A percentile compares a stretch with the other conserved stretches of the same genome.
phyloP scores from a whole-genome alignment of 2,113 vertebrate genomes.

The Trematomus loennbergii region DNA sequence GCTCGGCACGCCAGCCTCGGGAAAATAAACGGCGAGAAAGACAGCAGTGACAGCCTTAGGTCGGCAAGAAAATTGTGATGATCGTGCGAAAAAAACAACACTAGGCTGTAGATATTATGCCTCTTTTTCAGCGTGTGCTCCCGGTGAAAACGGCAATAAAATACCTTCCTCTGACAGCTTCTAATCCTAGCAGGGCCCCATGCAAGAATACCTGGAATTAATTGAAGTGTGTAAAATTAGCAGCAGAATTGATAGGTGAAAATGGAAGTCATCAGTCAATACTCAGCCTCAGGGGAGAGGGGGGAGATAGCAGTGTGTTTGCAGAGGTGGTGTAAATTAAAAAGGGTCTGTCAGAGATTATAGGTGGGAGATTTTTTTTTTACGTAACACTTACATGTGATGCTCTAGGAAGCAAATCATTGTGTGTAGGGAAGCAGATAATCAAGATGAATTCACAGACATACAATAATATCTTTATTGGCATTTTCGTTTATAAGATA shows the following conservation, averaged over 20 bases:
- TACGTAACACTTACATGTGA: constrained; percentile 15
- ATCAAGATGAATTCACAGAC: too few relatives aligned
- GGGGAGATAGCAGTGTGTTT: constrained; percentile 32
- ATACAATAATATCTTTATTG: too few relatives aligned
- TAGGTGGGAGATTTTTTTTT: neutral
- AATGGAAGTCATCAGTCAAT: constrained; percentile 79
- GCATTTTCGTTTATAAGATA: too few relatives aligned
- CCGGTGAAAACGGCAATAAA: neutral
- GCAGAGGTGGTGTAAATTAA: constrained; percentile 32
- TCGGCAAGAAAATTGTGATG: constrained; percentile 68
- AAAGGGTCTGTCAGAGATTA: constrained; percentile 26
- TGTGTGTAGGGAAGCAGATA: neutral
- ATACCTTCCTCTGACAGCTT: constrained; percentile 33
- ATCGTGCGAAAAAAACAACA: constrained; percentile 51
- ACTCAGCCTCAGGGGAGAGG: constrained; percentile 53
- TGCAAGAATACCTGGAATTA: constrained; percentile 66
- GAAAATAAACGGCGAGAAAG: constrained; percentile 39
- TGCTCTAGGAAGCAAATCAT: neutral
- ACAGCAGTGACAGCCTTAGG: constrained; percentile 60
- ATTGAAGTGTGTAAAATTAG: constrained; percentile 77
- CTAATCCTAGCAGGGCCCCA: constrained; percentile 55
- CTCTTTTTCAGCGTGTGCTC: neutral
- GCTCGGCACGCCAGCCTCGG: constrained; percentile 11
- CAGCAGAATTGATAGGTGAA: constrained; percentile 63
- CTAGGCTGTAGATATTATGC: neutral